Conservation (phyloP, 2,888 invertebrate genomes). For the Serrognathus titanus region DNA sequence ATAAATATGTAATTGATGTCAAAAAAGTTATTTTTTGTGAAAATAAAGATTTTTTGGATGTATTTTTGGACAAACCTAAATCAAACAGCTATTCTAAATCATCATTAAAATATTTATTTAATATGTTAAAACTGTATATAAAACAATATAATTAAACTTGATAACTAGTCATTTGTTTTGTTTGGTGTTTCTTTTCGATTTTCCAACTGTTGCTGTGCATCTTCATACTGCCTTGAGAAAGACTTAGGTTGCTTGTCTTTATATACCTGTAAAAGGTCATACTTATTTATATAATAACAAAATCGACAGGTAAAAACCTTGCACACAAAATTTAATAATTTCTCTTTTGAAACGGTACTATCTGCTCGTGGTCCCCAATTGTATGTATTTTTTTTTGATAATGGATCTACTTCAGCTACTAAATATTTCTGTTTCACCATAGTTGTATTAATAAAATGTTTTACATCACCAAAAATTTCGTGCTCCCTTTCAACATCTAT, state of each 20-base stretch:
- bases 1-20: neutral
- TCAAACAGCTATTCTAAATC: too few species aligned
- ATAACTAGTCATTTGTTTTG: neutral
- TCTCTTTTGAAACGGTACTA: slow-evolving; percentile 1
- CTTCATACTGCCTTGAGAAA: neutral
- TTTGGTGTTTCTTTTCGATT: neutral
- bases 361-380: slow-evolving; percentile 8
- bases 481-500: slow-evolving; percentile 1
- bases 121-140: too few species aligned
- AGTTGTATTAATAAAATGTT: neutral
- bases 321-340: slow-evolving; percentile 6
- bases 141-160: too few species aligned
- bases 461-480: slow-evolving; percentile 6
- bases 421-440: slow-evolving; percentile 10
- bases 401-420: neutral
- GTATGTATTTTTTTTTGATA: neutral
- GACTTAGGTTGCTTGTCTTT: neutral
- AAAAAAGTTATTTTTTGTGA: too few species aligned
- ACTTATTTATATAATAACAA: too few species aligned
- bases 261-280: neutral
- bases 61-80: too few species aligned
- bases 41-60: too few species aligned
- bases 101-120: too few species aligned
- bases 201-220: neutral
- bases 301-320: neutral